Evolutionary conservation across 2,888 invertebrate genomes (phyloP), one percentile per base, ranked within the genome.

Genomic region (Clostera curtula): DNA sequence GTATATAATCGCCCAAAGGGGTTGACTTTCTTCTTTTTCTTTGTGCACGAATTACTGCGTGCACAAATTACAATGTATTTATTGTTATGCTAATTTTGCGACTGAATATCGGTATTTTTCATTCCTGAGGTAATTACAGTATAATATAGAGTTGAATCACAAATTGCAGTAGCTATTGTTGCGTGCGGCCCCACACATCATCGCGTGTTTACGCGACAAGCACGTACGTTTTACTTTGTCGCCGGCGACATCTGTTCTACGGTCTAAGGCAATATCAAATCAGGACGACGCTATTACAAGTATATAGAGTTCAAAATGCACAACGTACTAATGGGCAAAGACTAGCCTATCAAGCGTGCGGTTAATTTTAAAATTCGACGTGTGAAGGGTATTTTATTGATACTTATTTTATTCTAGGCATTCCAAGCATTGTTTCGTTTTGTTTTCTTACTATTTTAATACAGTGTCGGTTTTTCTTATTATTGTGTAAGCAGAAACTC

Each of bases 201-300:
- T 63, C 40, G 43, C 49, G 47, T 83, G 82, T 83, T 83, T 82
- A 82, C 64, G 61, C 64, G 64, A 62, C 65, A 56, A 63, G 77
- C 82, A 83, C 82, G 82, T 77, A 64, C 77, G 53, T 53, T 62
- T 72, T 77, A 82, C 82, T 76, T 79, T 83, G 82, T 83, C 82
- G 80, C 65, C 43, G 46, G 64, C 66, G 69, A 73, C 79, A 80
- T 77, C 75, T 73, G 74, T 37, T 30, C 45, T 44, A 42, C 29
- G 34, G 25, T 40, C 40, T 25, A 39, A 22, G 27, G 29, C 19
- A 29, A 34, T 33, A 30, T 23, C 21, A 28, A 36, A 13, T 25
- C 23, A 30, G 29, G 27, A 22, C n/a, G n/a, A n/a, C 34, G 23
- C 43, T 71, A 65, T 55, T 42, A 21, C 41, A 25, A 22, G 3